Percentiles rank a stretch among this genome's conserved stretches.
Evolutionary conservation across 2,888 invertebrate genomes (phyloP).

Genomic region (Agriotes lineatus): DNA sequence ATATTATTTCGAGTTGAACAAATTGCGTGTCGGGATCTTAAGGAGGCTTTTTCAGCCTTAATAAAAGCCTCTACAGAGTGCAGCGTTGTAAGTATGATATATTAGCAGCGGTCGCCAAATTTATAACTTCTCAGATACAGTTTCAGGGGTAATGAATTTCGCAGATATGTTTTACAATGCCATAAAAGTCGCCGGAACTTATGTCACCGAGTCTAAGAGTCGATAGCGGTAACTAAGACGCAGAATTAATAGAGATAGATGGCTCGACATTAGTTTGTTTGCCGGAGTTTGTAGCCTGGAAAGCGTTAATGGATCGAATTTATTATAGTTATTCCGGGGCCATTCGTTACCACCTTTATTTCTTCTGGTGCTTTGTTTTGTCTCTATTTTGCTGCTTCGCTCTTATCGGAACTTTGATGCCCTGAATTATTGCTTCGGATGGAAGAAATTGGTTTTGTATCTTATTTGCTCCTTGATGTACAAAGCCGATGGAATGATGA

Average conservation of each 20-base stretch:
- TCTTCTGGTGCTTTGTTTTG: slow-evolving; percentile 9
- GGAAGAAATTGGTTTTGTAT: too few species aligned
- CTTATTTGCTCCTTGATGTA: too few species aligned
- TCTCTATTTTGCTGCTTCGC: neutral
- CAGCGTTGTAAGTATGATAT: slow-evolving; percentile 34
- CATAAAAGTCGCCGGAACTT: slow-evolving; percentile 55
- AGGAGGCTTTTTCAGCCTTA: slow-evolving; percentile 13
- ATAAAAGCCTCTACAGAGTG: slow-evolving; percentile 16
- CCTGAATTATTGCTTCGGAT: too few species aligned
- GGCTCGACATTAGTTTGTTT: slow-evolving; percentile 52
- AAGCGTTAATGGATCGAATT: slow-evolving; percentile 55
- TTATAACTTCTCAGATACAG: slow-evolving; percentile 39
- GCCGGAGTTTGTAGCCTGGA: slow-evolving; percentile 50
- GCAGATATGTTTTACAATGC: slow-evolving; percentile 57
- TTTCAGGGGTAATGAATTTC: slow-evolving; percentile 56
- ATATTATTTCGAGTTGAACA: slow-evolving; percentile 27
- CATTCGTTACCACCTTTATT: slow-evolving; percentile 29
- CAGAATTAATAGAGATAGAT: slow-evolving; percentile 58
- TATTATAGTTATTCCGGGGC: slow-evolving; percentile 49
- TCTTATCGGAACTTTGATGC: too few species aligned
- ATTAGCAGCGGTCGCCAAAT: slow-evolving; percentile 31
- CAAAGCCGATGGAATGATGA: too few species aligned
- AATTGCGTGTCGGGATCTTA: slow-evolving; percentile 26
- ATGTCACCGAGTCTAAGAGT: slow-evolving; percentile 40
- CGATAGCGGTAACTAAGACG: slow-evolving; percentile 55